Evolutionary conservation across 2,888 invertebrate genomes (phyloP).

Genomic region (Thecocarcelia acutangulata): DNA sequence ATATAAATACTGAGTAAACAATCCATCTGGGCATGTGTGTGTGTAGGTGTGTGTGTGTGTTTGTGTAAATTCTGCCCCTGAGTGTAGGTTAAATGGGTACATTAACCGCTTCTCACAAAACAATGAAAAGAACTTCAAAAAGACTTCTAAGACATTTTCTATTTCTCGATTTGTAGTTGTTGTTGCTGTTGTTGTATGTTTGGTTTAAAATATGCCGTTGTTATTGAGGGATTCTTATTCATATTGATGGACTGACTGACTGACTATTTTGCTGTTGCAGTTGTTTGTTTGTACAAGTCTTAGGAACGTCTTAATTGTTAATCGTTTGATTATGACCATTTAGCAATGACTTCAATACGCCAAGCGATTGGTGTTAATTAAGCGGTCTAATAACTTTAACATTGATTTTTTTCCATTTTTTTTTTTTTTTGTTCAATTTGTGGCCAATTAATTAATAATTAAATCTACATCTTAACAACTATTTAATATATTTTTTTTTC

Average conservation of each 20-base stretch:
- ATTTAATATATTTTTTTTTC: slow-evolving; percentile 11
- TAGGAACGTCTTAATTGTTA: slow-evolving; percentile 5
- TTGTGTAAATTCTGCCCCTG: slow-evolving; percentile 54
- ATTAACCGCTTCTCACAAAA: slow-evolving; percentile 59
- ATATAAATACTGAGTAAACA: neutral
- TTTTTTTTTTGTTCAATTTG: slow-evolving; percentile 4
- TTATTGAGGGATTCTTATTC: slow-evolving; percentile 59
- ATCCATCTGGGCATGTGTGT: neutral
- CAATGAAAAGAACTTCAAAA: slow-evolving; percentile 32
- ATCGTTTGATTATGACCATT: slow-evolving; percentile 48
- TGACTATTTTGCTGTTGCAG: too few species aligned
- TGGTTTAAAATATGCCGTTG: slow-evolving; percentile 24
- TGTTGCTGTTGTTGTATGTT: neutral
- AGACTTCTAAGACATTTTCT: slow-evolving; percentile 55
- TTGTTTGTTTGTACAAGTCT: slow-evolving; percentile 6
- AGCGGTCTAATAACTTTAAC: slow-evolving; percentile 68
- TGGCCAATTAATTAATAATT: slow-evolving; percentile 56
- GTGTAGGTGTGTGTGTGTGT: slow-evolving; percentile 2
- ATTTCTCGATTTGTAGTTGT: too few species aligned
- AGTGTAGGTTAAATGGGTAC: slow-evolving; percentile 70
- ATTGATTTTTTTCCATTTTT: slow-evolving; percentile 63
- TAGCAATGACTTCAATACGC: slow-evolving; percentile 68
- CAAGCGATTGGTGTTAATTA: slow-evolving; percentile 62
- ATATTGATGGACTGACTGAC: slow-evolving; percentile 53
- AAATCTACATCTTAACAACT: slow-evolving; percentile 50